Evolutionary conservation across 2,797 vertebrate species (phyloP), one percentile per base, ranked within the genome.

Genomic region (Philypnodon macrostomus): DNA sequence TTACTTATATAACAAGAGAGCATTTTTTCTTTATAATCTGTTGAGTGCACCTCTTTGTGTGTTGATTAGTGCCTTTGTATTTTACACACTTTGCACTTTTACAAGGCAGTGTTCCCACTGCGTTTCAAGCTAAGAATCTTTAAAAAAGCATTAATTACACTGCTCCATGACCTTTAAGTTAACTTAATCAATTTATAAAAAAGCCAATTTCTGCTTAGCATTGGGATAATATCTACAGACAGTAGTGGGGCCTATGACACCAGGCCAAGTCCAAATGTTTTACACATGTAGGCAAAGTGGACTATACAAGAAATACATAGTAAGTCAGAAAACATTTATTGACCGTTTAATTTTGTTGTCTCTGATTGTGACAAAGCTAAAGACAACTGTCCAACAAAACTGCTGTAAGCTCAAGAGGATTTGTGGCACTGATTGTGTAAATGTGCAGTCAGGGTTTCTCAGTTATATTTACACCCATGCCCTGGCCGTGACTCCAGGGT

Each of bases 141-240:
- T 47, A 66, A 70, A 70, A 64, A 29, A 11, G 16, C 49, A 70
- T 74, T 60, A 39, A 73, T 65, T 60, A 59, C 50, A 44, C 14
- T 17, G 38, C 34, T 48, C 40, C 14, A 27, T 63, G 55, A 59
- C 58, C 62, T 67, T 58, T 21, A 35, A 30, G 44, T 30, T 39
- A 64, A 55, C 19, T 19, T 44, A n/a, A 16, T 13, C 42, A 10
- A 58, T 63, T 63, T 58, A 58, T 63, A 59, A 62, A 53, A 35
- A 44, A 47, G 52, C 44, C 42, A 45, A 14, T 64, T 70, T 69
- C 26, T 67, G 58, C 59, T 64, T 62, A 52, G 50, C 21, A 35
- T 24, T 12, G 12, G 38, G 23, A 53, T 58, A 62, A 47, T 54
- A 34, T 31, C 26, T 51, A 11, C 32, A 40, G 44, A 40, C 9